Percentiles rank a stretch among this genome's conserved stretches.
These are phyloP conservation scores for Lagria hirta DNA, from an alignment of 2,888 invertebrate species.

Conservation along the genomic window DNA sequence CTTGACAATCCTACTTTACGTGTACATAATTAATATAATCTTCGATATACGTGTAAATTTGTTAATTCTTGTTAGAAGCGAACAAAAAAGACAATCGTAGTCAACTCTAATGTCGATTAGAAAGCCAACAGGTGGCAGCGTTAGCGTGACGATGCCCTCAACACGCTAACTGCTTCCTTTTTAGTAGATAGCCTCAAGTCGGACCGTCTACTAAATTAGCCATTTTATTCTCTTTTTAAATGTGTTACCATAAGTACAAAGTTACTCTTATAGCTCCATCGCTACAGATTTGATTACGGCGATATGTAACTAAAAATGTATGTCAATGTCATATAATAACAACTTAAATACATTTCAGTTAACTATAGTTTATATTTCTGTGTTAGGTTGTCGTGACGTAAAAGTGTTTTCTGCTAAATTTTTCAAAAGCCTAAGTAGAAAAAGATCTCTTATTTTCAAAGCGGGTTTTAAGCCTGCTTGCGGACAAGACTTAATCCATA, in stretches of 20 bases:
- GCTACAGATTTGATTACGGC: not conserved
- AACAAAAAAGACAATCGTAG: constrained; percentile 21
- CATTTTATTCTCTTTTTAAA: constrained; percentile 5
- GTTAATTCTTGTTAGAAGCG: constrained; percentile 24
- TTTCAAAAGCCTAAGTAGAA: no score
- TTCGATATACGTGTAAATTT: constrained; percentile 25
- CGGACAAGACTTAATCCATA: no score
- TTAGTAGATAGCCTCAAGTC: not conserved
- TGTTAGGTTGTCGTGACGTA: no score
- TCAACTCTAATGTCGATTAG: constrained; percentile 8
- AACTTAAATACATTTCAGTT: no score
- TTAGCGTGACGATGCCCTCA: not conserved
- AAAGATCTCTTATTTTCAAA: no score
- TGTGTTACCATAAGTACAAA: constrained; percentile 14
- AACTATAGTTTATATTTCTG: no score
- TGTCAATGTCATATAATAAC: not conserved
- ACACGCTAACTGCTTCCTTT: not conserved
- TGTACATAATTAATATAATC: constrained; percentile 29
- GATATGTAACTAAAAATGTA: not conserved
- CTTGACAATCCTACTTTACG: constrained; percentile 41
- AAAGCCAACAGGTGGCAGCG: constrained; percentile 1
- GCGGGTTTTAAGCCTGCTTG: no score
- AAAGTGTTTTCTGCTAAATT: no score
- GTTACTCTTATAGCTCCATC: not conserved
- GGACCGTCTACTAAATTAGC: not conserved